Conservation (phyloP, 2,888 invertebrate species). For the Callinectes sapidus region DNA sequence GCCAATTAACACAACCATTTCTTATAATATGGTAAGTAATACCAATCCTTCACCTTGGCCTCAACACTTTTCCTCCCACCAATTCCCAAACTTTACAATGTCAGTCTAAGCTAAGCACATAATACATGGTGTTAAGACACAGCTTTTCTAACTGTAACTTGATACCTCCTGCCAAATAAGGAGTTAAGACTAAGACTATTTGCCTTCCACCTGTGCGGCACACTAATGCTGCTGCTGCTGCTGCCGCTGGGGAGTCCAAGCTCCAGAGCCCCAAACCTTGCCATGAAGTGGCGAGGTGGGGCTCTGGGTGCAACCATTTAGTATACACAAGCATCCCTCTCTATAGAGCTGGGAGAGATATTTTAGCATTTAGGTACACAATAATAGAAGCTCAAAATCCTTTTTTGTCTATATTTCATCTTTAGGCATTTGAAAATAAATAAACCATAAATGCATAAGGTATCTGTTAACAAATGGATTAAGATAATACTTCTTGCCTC, state of each 20-base stretch:
- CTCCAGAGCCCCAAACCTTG: background rate
- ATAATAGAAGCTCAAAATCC: background rate
- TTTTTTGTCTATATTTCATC: background rate
- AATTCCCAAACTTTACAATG: background rate
- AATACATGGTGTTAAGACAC: conserved; percentile 21
- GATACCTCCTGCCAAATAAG: background rate
- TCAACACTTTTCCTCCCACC: background rate
- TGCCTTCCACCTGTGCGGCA: conserved; percentile 16
- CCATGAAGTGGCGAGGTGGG: background rate
- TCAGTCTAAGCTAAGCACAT: background rate
- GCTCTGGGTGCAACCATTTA: background rate
- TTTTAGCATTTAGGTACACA: conserved; percentile 3
- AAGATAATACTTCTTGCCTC: background rate
- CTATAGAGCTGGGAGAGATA: background rate
- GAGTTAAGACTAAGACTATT: conserved; percentile 29
- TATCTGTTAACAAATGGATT: conserved; percentile 8
- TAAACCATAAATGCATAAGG: background rate
- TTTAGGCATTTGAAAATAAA: background rate
- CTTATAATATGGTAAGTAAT: background rate
- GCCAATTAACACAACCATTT: background rate
- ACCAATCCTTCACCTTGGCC: background rate
- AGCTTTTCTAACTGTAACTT: conserved; percentile 13
- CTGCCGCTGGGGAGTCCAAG: background rate
- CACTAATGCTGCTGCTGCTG: too few species aligned
- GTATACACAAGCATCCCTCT: background rate